Percentiles rank a stretch among this genome's conserved stretches.
Evolutionary conservation across 2,888 invertebrate genomes (phyloP).

Genomic region (Xestia sexstrigata): DNA sequence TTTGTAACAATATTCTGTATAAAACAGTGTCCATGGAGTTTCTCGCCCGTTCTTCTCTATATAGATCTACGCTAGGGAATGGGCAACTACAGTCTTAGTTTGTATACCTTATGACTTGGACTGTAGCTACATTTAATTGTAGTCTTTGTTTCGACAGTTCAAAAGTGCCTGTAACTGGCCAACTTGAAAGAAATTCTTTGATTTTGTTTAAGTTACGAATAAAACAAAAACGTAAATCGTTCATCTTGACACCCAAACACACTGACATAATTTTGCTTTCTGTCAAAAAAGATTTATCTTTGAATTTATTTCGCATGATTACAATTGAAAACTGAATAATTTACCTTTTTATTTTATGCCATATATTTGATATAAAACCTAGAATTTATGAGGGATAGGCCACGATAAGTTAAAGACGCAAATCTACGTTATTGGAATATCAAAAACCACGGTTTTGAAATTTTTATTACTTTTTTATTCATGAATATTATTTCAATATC

Average conservation of each 20-base stretch:
- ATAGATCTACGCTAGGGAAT: too few species aligned
- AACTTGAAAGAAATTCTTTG: too few species aligned
- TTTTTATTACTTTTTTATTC: constrained; percentile 32
- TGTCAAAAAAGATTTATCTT: constrained; percentile 31
- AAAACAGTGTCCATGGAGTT: too few species aligned
- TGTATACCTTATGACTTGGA: too few species aligned
- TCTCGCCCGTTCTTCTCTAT: too few species aligned
- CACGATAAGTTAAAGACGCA: constrained; percentile 17
- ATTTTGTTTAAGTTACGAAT: neutral
- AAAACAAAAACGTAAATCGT: constrained; percentile 11
- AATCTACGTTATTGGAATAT: constrained; percentile 39
- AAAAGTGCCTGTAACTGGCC: too few species aligned
- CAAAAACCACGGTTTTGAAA: constrained; percentile 5
- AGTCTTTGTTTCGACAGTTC: too few species aligned
- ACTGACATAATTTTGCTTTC: constrained; percentile 32
- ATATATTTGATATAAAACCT: constrained; percentile 4
- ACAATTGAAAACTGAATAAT: constrained; percentile 28
- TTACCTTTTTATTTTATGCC: constrained; percentile 29
- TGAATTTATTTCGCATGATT: constrained; percentile 37
- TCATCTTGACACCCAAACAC: constrained; percentile 6
- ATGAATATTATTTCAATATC: constrained; percentile 19
- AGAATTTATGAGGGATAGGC: constrained; percentile 26
- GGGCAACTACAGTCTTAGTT: too few species aligned
- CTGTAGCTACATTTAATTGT: too few species aligned
- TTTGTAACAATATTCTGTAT: too few species aligned